These are phyloP conservation scores for Dendrolimus houi DNA, from an alignment of 2,888 invertebrate species.

Conservation along the genomic window DNA sequence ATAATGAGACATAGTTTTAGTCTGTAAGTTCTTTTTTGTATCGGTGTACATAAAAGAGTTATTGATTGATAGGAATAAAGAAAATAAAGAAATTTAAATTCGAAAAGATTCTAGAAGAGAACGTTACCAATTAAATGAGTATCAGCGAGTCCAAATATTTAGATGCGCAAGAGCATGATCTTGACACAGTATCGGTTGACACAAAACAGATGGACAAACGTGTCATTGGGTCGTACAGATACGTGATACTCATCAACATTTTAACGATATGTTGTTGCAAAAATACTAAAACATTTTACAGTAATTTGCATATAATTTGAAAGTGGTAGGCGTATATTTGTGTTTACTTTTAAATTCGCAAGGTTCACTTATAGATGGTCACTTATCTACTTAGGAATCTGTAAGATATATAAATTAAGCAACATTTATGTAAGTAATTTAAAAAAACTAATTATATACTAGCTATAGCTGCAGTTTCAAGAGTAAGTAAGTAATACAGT, in stretches of 20 bases:
- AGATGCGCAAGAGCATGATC: constrained; percentile 34
- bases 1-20: too few species aligned
- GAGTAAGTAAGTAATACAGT: too few species aligned
- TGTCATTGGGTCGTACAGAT: constrained; percentile 35
- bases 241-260: constrained; percentile 32
- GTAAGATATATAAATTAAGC: too few species aligned
- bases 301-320: constrained; percentile 4
- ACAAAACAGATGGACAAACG: constrained; percentile 23
- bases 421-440: too few species aligned
- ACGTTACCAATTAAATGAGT: too few species aligned
- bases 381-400: neutral
- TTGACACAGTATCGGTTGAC: constrained; percentile 34
- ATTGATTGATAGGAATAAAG: too few species aligned
- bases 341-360: neutral
- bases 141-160: constrained; percentile 17
- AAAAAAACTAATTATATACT: too few species aligned
- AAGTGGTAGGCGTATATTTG: neutral
- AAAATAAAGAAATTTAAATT: too few species aligned
- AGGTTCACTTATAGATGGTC: neutral
- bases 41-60: too few species aligned
- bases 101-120: too few species aligned
- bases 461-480: too few species aligned
- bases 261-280: constrained; percentile 26
- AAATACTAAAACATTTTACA: constrained; percentile 16
- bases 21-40: too few species aligned